phyloP scores from a whole-genome alignment of 2,888 invertebrate genomes.

The Xestia ashworthii region DNA sequence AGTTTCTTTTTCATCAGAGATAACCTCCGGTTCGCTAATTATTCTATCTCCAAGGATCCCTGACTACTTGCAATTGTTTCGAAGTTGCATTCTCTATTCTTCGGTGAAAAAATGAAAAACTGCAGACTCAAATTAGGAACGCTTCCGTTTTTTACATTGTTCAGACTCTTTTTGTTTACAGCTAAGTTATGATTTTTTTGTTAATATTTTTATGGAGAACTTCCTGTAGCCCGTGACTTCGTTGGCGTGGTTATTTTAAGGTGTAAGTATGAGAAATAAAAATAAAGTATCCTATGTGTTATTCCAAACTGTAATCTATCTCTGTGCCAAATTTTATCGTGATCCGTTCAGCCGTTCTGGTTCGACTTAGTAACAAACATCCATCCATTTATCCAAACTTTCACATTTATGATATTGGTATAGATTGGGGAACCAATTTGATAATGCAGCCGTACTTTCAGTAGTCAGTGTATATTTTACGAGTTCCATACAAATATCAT shows the following conservation, averaged over 20 bases:
- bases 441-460: not conserved
- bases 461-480: not conserved
- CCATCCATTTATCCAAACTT: no score
- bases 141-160: conserved; percentile 35
- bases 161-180: conserved; percentile 17
- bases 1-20: conserved; percentile 67
- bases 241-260: no score
- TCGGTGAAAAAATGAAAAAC: conserved; percentile 49
- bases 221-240: no score
- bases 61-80: conserved; percentile 61
- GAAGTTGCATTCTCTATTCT: conserved; percentile 63
- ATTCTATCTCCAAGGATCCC: conserved; percentile 66
- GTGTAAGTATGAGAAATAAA: no score
- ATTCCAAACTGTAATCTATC: no score
- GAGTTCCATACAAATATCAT: no score
- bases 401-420: no score
- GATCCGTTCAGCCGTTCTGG: no score
- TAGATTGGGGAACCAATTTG: no score
- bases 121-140: conserved; percentile 39
- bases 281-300: no score
- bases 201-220: not conserved
- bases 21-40: conserved; percentile 67
- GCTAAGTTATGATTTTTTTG: conserved; percentile 1
- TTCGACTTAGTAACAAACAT: no score
- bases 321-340: no score